phyloP scores from a whole-genome alignment of 2,888 invertebrate genomes.

The Scaptomyza cyrtandrae region DNA sequence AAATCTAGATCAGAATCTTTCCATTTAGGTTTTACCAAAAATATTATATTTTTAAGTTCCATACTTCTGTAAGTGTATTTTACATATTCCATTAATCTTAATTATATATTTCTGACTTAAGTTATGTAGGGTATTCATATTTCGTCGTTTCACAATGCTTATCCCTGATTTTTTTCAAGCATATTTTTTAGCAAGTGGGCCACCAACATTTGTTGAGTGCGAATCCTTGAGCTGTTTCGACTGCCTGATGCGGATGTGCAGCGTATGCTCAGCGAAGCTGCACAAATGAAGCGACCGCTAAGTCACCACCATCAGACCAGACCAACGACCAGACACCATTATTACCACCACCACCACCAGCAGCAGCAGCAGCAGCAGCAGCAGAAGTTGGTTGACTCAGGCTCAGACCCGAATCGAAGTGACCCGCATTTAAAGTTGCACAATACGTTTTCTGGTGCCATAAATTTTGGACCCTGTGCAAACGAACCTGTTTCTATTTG shows the following conservation, averaged over 20 bases:
- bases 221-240: constrained; percentile 29
- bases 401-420: constrained; percentile 22
- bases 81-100: no score
- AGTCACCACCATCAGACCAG: constrained; percentile 72
- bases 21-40: no score
- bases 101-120: no score
- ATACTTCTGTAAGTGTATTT: no score
- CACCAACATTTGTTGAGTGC: constrained; percentile 55
- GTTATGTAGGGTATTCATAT: constrained; percentile 15
- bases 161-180: constrained; percentile 36
- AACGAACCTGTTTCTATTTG: constrained; percentile 63
- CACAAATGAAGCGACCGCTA: constrained; percentile 82
- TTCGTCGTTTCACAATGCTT: constrained; percentile 10
- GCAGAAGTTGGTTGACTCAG: constrained; percentile 42
- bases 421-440: constrained; percentile 81
- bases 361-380: not conserved
- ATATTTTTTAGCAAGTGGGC: constrained; percentile 65
- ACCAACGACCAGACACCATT: constrained; percentile 42
- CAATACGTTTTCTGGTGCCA: constrained; percentile 84
- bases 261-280: constrained; percentile 82
- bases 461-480: constrained; percentile 71
- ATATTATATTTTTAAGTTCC: no score
- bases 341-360: constrained; percentile 54
- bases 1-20: no score
- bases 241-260: constrained; percentile 67